Conservation (phyloP, 2,888 invertebrate genomes). For the Drosophila neotestacea region DNA sequence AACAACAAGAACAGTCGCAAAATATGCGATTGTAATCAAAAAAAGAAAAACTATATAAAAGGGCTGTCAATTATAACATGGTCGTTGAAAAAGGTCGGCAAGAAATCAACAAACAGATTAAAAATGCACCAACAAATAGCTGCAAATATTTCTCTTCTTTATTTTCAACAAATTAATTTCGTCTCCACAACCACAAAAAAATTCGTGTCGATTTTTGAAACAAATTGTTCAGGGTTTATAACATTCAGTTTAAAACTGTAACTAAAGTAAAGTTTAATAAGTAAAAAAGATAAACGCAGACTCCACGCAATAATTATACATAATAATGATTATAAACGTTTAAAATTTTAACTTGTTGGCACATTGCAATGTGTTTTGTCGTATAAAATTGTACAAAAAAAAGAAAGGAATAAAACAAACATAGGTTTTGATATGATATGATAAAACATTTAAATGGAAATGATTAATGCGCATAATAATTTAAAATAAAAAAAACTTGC, state of each 20-base stretch:
- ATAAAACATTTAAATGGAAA: slow-evolving; percentile 48
- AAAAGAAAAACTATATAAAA: slow-evolving; percentile 15
- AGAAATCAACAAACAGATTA: slow-evolving; percentile 41
- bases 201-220: slow-evolving; percentile 50
- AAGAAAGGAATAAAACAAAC: slow-evolving; percentile 45
- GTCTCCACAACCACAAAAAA: slow-evolving; percentile 46
- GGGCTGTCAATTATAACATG: slow-evolving; percentile 59
- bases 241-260: slow-evolving; percentile 73
- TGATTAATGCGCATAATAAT: slow-evolving; percentile 21
- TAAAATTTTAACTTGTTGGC: slow-evolving; percentile 76
- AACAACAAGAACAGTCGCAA: slow-evolving; percentile 52
- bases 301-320: slow-evolving; percentile 69
- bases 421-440: slow-evolving; percentile 76
- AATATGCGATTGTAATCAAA: slow-evolving; percentile 56
- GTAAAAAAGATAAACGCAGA: slow-evolving; percentile 50
- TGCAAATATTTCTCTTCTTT: slow-evolving; percentile 44
- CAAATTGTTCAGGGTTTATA: slow-evolving; percentile 59
- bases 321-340: slow-evolving; percentile 64
- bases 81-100: slow-evolving; percentile 39
- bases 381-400: slow-evolving; percentile 64
- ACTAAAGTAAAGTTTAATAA: slow-evolving; percentile 42
- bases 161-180: slow-evolving; percentile 17
- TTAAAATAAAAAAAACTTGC: slow-evolving; percentile 50
- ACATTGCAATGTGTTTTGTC: slow-evolving; percentile 72
- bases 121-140: slow-evolving; percentile 49